phyloP scores from a whole-genome alignment of 2,113 vertebrate genomes.

The Lepus timidus region DNA sequence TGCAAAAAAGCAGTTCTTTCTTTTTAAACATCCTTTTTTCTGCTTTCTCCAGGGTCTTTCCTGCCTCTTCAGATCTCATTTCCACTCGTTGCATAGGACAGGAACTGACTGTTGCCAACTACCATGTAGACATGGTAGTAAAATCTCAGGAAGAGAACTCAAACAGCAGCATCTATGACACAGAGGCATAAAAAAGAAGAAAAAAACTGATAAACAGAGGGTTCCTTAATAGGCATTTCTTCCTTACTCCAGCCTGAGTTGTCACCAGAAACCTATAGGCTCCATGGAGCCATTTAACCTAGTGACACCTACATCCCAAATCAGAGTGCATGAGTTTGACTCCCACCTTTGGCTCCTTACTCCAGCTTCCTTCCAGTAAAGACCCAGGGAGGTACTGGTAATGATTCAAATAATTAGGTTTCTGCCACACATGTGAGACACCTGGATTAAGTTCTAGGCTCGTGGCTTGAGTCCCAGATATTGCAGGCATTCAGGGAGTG shows the following conservation, averaged over 20 bases:
- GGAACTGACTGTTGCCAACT: not conserved
- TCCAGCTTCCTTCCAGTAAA: no score
- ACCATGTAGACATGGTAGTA: not conserved
- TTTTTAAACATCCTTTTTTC: not conserved
- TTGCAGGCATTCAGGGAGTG: no score
- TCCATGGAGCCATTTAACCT: not conserved
- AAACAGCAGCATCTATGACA: not conserved
- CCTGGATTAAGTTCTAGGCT: no score
- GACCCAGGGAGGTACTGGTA: no score
- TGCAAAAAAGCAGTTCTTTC: not conserved
- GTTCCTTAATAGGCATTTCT: conserved; percentile 13
- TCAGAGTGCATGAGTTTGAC: no score
- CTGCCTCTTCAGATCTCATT: not conserved
- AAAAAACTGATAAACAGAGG: conserved; percentile 48
- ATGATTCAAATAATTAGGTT: no score
- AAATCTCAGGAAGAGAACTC: not conserved
- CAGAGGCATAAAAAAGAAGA: not conserved
- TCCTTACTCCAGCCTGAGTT: not conserved
- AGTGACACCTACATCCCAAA: no score
- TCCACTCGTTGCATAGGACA: not conserved
- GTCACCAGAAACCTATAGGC: conserved; percentile 35
- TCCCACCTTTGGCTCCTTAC: no score
- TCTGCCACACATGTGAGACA: no score
- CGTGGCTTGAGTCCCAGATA: no score
- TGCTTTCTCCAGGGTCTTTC: not conserved